Evolutionary conservation across 2,888 invertebrate genomes (phyloP), one percentile per base, ranked within the genome.

Genomic region (Andrena hattorfiana): DNA sequence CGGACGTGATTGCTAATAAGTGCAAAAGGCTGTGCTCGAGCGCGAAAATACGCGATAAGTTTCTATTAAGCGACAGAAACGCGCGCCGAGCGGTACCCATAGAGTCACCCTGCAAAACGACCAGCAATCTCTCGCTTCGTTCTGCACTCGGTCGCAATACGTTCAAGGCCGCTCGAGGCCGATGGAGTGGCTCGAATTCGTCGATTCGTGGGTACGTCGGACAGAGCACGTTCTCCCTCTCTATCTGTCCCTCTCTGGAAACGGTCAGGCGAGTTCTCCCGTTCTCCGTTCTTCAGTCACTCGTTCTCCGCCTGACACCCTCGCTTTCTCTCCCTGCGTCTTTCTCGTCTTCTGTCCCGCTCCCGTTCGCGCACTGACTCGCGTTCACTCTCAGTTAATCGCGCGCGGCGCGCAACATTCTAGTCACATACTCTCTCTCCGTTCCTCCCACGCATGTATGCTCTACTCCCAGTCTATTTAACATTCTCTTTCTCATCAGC

Each of bases 151-250:
- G 71, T 71, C 77, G 74, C 83, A 63, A 82, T 74, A 59, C 82
- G 83, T 86, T 85, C 91, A 91, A 91, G 91, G 91, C 87, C 90
- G 89, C 85, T 90, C 89, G 91, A 91, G 91, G 91, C 91, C 91
- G 88, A 89, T 90, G 86, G 85, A 87, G 87, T 89, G 85, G 82
- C 74, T 88, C 81, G 85, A 88, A 87, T 85, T 88, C 84, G 85
- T 77, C 62, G 86, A 73, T 81, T 82, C 72, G 84, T 86, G 88
- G 75, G 73, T 73, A 77, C 77, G 77, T 72, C 76, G 83, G 77
- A 77, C 77, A 77, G 80, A 72, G 76, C 64, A 72, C 51, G 74
- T 78, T 83, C 71, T 66, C 67, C 48, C 71, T 63, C 49, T 42
- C 60, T 68, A 69, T 51, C 10, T 64, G 23, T 49, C 13, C 69